Percentiles rank a stretch among this genome's conserved stretches.
phyloP scores from a whole-genome alignment of 2,113 vertebrate species.

The Chiloscyllium plagiosum region DNA sequence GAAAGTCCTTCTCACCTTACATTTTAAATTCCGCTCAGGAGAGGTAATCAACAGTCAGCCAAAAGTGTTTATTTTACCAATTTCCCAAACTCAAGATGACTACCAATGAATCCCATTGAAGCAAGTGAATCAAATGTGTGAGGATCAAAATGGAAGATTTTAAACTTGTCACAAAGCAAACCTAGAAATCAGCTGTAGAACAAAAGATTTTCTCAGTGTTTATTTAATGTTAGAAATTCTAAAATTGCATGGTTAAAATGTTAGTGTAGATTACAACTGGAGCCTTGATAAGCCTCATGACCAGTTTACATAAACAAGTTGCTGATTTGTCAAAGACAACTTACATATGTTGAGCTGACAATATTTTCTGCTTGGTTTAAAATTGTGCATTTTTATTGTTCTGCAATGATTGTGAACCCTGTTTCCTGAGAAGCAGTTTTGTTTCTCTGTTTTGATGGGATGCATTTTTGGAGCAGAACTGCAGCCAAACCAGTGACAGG shows the following conservation, averaged over 20 bases:
- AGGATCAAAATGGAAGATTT: not conserved
- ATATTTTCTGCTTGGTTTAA: not conserved
- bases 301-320: not conserved
- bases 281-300: not conserved
- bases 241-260: not conserved
- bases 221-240: not conserved
- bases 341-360: constrained; percentile 8
- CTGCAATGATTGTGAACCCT: not conserved
- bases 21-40: not conserved
- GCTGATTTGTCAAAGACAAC: not conserved
- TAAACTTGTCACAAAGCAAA: not conserved
- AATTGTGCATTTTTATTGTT: not conserved
- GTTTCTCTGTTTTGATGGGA: not conserved
- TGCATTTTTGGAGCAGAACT: not conserved
- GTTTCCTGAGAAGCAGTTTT: not conserved
- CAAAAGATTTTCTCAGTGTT: not conserved
- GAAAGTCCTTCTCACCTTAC: not conserved
- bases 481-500: not conserved
- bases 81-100: not conserved
- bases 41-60: not conserved
- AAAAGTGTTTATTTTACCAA: not conserved
- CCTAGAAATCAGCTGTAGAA: not conserved
- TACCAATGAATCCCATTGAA: not conserved
- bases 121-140: not conserved
- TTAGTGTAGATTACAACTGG: not conserved